Evolutionary conservation across 2,797 vertebrate species (phyloP).

Genomic region (Gallinago nigripennis): DNA sequence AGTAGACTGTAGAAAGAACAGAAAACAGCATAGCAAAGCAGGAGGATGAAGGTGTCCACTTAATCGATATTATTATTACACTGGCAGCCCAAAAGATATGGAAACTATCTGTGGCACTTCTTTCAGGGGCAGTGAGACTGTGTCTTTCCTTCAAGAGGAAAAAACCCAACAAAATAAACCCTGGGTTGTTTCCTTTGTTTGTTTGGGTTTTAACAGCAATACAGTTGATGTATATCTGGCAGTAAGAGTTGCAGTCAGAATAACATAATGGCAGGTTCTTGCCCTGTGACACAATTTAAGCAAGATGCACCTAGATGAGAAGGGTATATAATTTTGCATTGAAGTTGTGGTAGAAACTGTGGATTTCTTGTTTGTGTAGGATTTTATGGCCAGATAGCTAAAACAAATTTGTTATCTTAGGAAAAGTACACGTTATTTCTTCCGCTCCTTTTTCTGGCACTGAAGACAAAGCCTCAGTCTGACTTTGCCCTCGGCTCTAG

Average conservation of each 20-base stretch:
- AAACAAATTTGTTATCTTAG: neutral
- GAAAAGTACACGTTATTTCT: neutral
- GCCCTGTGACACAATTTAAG: neutral
- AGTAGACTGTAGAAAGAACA: neutral
- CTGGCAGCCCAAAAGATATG: neutral
- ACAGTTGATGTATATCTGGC: neutral
- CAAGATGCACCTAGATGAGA: neutral
- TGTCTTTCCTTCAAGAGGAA: neutral
- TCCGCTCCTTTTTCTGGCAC: neutral
- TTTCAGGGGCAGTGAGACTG: neutral
- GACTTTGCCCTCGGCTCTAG: neutral
- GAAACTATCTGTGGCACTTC: neutral
- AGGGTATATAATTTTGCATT: neutral
- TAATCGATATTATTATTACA: neutral
- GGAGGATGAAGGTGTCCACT: neutral
- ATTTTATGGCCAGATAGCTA: neutral
- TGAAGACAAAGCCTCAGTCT: neutral
- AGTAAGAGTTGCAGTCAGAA: neutral
- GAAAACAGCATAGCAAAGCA: neutral
- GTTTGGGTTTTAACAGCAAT: neutral
- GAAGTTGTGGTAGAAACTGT: neutral
- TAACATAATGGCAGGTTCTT: neutral
- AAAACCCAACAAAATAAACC: neutral
- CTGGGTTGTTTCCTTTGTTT: accelerated
- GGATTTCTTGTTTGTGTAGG: neutral